Percentiles rank a stretch among this genome's conserved stretches.
phyloP scores from a whole-genome alignment of 1,140 invertebrate species.

The Condylostylus longicornis region DNA sequence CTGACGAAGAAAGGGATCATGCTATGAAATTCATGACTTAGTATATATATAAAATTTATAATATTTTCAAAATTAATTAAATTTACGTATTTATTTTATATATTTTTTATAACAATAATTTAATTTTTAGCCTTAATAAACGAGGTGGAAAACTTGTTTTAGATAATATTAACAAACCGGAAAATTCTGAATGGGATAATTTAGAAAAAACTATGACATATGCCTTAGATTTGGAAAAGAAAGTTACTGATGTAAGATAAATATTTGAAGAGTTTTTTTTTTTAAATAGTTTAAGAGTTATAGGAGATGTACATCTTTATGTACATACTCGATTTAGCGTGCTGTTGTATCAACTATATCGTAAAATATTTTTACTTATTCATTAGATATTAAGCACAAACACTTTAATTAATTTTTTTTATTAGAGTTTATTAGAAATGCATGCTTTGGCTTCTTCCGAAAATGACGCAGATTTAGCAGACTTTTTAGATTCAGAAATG shows the following conservation, averaged over 20 bases:
- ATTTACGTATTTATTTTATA: too few relatives aligned
- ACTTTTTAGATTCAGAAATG: slow-evolving; percentile 58
- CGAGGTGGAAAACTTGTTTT: slow-evolving; percentile 55
- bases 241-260: slow-evolving; percentile 56
- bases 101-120: too few relatives aligned
- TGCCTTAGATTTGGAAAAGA: slow-evolving; percentile 61
- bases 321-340: too few relatives aligned
- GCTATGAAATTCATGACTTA: slow-evolving; percentile 62
- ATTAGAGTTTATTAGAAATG: slow-evolving; percentile 48
- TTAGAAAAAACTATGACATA: slow-evolving; percentile 50
- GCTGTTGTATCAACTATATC: too few relatives aligned
- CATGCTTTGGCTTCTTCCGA: slow-evolving; percentile 47
- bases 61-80: too few relatives aligned
- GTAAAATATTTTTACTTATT: not conserved
- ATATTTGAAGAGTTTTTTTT: too few relatives aligned
- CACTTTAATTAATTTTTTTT: slow-evolving; percentile 7
- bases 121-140: slow-evolving; percentile 65
- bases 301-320: not conserved
- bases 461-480: slow-evolving; percentile 53
- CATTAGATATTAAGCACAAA: not conserved
- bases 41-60: too few relatives aligned
- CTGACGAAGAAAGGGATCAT: slow-evolving; percentile 62
- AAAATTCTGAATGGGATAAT: slow-evolving; percentile 43
- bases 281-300: not conserved
- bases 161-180: slow-evolving; percentile 41